Evolutionary conservation across 2,888 invertebrate species (phyloP), one percentile per base, ranked within the genome.

Genomic region (Lysandra bellargus): DNA sequence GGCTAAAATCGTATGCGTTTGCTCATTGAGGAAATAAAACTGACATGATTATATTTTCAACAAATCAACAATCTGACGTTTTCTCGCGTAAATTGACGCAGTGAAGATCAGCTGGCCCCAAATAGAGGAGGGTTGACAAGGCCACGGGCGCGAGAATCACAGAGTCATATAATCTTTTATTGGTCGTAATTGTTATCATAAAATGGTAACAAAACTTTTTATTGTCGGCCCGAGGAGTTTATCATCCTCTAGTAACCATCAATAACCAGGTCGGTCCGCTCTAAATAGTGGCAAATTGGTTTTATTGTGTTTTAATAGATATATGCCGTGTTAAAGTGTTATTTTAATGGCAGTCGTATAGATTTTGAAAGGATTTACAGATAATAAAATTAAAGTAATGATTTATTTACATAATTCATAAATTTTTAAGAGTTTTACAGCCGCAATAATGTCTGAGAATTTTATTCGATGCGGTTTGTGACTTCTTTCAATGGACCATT

Each of bases 141-240:
- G 69, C 64, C 86, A 85, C 87, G 87, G 89, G 91, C 93, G 88
- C 93, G 91, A 91, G 91, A 92, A 92, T 93, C 89, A 91, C 90
- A 90, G 89, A 90, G 88, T 88, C 87, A 89, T 91, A 93, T 93
- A 93, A 93, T 92, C 92, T 92, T 94, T 94, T 94, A 94, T 94
- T 89, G 94, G 89, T 93, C 93, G 91, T 94, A 94, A 94, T 94
- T 93, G 93, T 92, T 93, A 92, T 92, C 92, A 91, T 94, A 94
- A 94, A 94, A 93, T 92, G 88, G 92, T 92, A 93, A 94, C 94
- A 94, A 94, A 93, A 93, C 90, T 92, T 92, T 92, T 94, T 92
- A 94, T 90, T 91, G 91, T 90, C 90, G 88, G 91, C 92, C 92
- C 92, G 91, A 92, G 92, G 88, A 89, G 90, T 93, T 91, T 92